Evolutionary conservation across 2,113 vertebrate genomes (phyloP), one percentile per base, ranked within the genome.

Genomic region (Eclectus roratus): DNA sequence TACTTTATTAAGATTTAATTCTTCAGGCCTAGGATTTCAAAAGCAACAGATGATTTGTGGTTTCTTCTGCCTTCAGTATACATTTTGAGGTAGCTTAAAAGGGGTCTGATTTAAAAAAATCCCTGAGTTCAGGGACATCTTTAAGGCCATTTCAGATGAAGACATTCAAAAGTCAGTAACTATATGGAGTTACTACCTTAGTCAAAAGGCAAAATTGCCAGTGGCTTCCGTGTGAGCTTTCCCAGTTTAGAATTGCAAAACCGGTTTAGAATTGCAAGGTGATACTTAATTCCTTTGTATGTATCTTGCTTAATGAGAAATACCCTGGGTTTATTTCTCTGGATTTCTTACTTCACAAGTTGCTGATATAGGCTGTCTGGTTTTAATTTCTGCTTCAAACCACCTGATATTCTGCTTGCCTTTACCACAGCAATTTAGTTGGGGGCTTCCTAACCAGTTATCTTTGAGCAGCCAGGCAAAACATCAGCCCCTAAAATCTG

Each of bases 41-140:
- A 92, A 89, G 28, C 24, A 88, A n/a, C 7, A 17, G 23, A 39
- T 64, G 25, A 23, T 60, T 80, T 77, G 44, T 73, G 1, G 19
- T 60, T 89, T 73, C 16, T 55, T 8, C 20, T 70, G 16, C 35
- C 12, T 47, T 83, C 74, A 47, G 13, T 41, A 49, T 53, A 31
- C 35, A 65, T 87, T 85, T 46, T 74, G 58, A 81, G 25, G 31
- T 10, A 83, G 10, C 33, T 77, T 74, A 37, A 80, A 93, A 80
- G 16, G 2, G 7, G 6, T 77, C 11, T 80, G 27, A 17, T 47
- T 92, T 83, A 24, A 7, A 83, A 71, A 58, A 76, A 15, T 61
- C 43, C 9, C 8, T 37, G 19, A 66, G 46, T 64, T 56, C 2
- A 3, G 29, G 37, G 25, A 47, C 3, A n/a, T 55, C 0, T 0